These are phyloP conservation scores for Semotilus atromaculatus DNA, from an alignment of 2,797 vertebrate genomes.

Conservation along the genomic window DNA sequence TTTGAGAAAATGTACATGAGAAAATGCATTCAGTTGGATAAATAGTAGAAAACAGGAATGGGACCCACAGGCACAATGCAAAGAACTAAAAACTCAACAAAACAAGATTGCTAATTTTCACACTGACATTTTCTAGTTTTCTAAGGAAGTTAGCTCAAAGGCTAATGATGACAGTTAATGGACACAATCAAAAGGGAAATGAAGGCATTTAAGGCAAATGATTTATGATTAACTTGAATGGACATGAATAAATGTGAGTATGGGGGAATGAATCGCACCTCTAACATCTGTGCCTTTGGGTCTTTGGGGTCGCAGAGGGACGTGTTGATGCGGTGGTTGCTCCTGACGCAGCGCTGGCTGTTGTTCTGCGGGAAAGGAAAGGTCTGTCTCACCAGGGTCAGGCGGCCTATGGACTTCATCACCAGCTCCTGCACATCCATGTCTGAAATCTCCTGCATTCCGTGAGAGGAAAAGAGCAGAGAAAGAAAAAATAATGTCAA, in stretches of 20 bases:
- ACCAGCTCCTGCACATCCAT: constrained; percentile 94
- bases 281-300: constrained; percentile 90
- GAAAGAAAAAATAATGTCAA: background rate
- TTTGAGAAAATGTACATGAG: background rate
- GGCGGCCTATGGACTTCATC: constrained; percentile 94
- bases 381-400: constrained; percentile 94
- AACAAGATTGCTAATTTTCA: constrained; percentile 22
- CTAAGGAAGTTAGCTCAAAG: constrained; percentile 38
- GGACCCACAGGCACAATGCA: background rate
- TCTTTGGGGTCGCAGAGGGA: constrained; percentile 96
- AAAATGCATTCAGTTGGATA: constrained; percentile 11
- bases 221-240: constrained; percentile 27
- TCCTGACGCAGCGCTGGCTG: constrained; percentile 94
- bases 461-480: constrained; percentile 9
- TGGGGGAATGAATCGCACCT: constrained; percentile 78
- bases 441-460: constrained; percentile 91
- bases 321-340: constrained; percentile 95
- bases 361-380: constrained; percentile 95
- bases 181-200: constrained; percentile 19
- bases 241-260: constrained; percentile 8
- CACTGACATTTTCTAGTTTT: constrained; percentile 1
- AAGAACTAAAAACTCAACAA: constrained; percentile 16
- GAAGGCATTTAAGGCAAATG: background rate
- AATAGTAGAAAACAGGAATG: constrained; percentile 9
- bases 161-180: constrained; percentile 44